phyloP scores from a whole-genome alignment of 2,888 invertebrate species.

The Conops quadrifasciatus region DNA sequence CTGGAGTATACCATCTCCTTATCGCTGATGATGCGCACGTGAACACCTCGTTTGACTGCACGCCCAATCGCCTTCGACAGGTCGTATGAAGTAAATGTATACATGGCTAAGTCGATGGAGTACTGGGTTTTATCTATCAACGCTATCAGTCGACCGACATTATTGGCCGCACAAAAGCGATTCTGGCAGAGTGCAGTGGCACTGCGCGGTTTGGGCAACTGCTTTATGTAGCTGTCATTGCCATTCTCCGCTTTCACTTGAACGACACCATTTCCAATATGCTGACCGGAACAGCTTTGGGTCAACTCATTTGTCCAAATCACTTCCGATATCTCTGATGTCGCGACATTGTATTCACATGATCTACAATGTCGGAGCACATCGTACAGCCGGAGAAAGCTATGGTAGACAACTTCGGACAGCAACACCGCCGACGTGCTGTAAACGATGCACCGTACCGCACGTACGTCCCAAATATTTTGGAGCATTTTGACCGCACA shows the following conservation, averaged over 20 bases:
- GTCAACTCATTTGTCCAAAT: conserved; percentile 49
- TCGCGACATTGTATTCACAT: neutral
- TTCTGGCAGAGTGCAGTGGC: conserved; percentile 34
- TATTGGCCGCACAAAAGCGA: conserved; percentile 44
- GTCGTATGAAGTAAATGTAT: conserved; percentile 52
- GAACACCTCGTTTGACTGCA: conserved; percentile 53
- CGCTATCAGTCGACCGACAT: conserved; percentile 47
- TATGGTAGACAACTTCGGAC: conserved; percentile 42
- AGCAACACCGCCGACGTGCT: conserved; percentile 39
- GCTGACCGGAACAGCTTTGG: conserved; percentile 41
- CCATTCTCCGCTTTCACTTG: neutral
- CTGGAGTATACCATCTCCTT: conserved; percentile 51
- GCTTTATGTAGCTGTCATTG: neutral
- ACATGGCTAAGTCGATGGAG: conserved; percentile 59
- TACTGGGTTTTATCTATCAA: conserved; percentile 53
- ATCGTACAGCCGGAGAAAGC: conserved; percentile 37
- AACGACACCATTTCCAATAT: conserved; percentile 19
- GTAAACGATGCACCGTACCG: conserved; percentile 40
- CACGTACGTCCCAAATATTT: conserved; percentile 1
- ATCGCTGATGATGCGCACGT: conserved; percentile 56
- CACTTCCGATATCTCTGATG: conserved; percentile 42
- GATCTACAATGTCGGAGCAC: neutral
- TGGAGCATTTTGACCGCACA: neutral
- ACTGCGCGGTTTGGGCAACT: neutral
- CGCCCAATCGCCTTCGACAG: conserved; percentile 47